Conservation (phyloP, 2,113 vertebrate species). For the Azemiops feae region DNA sequence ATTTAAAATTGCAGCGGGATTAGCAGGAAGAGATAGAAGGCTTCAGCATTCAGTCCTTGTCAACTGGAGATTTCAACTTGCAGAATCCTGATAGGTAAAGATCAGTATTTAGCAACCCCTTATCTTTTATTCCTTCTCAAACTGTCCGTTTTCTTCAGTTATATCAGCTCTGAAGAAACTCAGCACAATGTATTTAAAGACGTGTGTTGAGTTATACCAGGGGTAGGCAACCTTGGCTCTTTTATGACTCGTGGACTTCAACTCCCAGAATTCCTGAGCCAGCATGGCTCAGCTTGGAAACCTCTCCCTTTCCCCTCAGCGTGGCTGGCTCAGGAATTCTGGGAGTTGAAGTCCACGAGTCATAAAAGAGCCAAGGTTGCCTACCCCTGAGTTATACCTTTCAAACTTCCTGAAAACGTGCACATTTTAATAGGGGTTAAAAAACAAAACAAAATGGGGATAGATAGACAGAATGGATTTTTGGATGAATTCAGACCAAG, state of each 20-base stretch:
- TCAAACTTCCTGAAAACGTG: background rate
- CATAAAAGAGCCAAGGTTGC: no score
- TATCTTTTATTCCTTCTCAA: background rate
- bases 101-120: background rate
- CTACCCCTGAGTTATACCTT: no score
- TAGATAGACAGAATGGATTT: background rate
- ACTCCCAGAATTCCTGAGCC: no score
- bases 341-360: no score
- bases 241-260: no score
- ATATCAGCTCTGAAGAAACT: background rate
- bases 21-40: background rate
- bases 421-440: background rate
- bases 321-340: no score
- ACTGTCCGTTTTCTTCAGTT: background rate
- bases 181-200: background rate
- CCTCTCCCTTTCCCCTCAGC: no score
- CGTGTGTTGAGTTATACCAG: background rate
- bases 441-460: background rate
- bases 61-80: background rate
- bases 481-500: background rate
- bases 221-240: no score
- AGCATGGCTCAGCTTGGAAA: no score
- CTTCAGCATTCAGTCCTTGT: background rate
- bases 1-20: background rate
- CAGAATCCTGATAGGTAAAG: background rate